phyloP scores from a whole-genome alignment of 2,113 vertebrate genomes.

The Rhadina sibilatrix region DNA sequence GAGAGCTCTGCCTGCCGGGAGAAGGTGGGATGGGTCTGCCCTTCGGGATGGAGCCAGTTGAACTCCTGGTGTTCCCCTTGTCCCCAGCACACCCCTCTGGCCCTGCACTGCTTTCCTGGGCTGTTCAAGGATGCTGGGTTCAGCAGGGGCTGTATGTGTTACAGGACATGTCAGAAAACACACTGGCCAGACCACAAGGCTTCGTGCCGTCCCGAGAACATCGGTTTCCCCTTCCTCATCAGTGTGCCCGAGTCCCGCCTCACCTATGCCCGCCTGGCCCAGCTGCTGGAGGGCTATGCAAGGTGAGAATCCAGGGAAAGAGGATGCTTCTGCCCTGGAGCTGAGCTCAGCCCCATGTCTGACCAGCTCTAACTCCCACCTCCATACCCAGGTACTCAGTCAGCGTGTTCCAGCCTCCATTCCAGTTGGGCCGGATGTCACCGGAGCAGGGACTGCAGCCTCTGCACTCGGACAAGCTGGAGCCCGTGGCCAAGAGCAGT shows the following conservation, averaged over 20 bases:
- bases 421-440: slow-evolving; percentile 87
- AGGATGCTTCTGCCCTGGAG: accelerated
- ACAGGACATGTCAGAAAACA: slow-evolving; percentile 89
- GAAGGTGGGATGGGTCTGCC: neutral
- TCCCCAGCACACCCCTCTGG: neutral
- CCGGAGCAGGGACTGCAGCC: slow-evolving; percentile 78
- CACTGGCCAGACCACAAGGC: slow-evolving; percentile 93
- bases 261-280: slow-evolving; percentile 86
- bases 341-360: neutral
- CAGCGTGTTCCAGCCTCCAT: slow-evolving; percentile 96
- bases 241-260: slow-evolving; percentile 92
- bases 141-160: neutral
- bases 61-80: accelerated
- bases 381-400: slow-evolving; percentile 84
- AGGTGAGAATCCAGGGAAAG: slow-evolving; percentile 74
- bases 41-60: neutral
- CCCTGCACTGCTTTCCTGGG: neutral
- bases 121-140: neutral
- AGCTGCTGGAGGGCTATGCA: slow-evolving; percentile 92
- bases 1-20: neutral
- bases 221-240: slow-evolving; percentile 93
- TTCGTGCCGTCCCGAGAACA: slow-evolving; percentile 89
- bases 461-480: slow-evolving; percentile 55
- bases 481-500: slow-evolving; percentile 53
- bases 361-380: neutral